phyloP scores from a whole-genome alignment of 2,888 invertebrate genomes.

The Microctonus hyperodae region DNA sequence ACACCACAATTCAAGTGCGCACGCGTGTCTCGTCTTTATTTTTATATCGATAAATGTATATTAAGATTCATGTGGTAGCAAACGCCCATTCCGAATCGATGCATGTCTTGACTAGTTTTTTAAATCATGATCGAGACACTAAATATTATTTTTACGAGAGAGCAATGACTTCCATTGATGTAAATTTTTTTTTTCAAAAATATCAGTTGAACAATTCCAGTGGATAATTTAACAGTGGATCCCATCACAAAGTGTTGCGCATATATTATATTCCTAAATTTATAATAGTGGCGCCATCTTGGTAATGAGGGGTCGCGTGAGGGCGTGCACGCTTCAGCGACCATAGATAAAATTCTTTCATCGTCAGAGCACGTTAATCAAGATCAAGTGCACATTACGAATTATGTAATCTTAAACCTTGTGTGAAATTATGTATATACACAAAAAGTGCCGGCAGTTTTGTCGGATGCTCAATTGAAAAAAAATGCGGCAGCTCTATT shows the following conservation, averaged over 20 bases:
- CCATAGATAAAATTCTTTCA: not conserved
- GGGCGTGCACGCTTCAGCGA: not conserved
- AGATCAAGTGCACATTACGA: not conserved
- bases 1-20: conserved; percentile 39
- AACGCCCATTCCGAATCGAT: not conserved
- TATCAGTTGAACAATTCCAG: not conserved
- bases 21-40: conserved; percentile 33
- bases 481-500: conserved; percentile 1
- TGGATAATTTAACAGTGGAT: not conserved
- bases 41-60: not conserved
- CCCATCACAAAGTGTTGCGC: not conserved
- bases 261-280: not conserved
- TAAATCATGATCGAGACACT: not conserved
- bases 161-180: not conserved
- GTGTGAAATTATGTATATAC: conserved; percentile 3
- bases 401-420: conserved; percentile 6
- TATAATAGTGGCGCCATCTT: not conserved
- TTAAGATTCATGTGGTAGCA: not conserved
- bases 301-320: not conserved
- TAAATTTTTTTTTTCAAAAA: not conserved
- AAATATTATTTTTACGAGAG: not conserved
- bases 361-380: not conserved
- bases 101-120: not conserved
- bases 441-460: not conserved
- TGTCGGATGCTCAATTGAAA: not conserved